These are phyloP conservation scores for Kryptolebias marmoratus DNA, from an alignment of 2,113 vertebrate genomes.

Conservation along the genomic window DNA sequence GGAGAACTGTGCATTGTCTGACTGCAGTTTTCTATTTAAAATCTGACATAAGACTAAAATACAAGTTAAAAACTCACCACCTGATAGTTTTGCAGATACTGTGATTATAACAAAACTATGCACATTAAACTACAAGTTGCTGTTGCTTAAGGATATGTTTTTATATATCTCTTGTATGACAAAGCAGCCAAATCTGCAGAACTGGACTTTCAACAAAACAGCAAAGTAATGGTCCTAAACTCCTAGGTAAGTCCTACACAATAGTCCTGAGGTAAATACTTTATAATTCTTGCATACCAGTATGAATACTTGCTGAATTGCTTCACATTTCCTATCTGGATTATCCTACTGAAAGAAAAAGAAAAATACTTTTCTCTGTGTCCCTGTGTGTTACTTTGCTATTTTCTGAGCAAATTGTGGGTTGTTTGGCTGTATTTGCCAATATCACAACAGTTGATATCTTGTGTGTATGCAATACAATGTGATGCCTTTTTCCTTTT, in stretches of 20 bases:
- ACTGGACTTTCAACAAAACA: not conserved
- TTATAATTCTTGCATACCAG: not conserved
- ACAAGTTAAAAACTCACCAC: not conserved
- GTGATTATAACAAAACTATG: not conserved
- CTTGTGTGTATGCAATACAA: too few species aligned
- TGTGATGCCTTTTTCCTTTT: too few species aligned
- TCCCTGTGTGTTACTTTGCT: not conserved
- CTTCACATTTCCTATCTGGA: not conserved
- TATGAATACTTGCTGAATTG: not conserved
- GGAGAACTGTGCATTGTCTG: not conserved
- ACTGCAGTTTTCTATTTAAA: constrained; percentile 9
- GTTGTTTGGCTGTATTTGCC: not conserved
- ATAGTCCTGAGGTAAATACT: not conserved
- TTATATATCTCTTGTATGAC: not conserved
- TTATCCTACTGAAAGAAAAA: not conserved
- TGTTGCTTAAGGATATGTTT: not conserved
- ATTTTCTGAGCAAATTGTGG: not conserved
- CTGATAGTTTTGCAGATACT: not conserved
- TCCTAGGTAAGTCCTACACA: not conserved
- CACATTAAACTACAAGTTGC: not conserved
- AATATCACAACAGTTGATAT: too few species aligned
- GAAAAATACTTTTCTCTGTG: not conserved
- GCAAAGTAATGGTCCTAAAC: not conserved
- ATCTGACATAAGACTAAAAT: not conserved
- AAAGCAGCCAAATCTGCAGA: not conserved